Conservation (phyloP, 1,140 invertebrate genomes). For the Sesamia nonagrioides region DNA sequence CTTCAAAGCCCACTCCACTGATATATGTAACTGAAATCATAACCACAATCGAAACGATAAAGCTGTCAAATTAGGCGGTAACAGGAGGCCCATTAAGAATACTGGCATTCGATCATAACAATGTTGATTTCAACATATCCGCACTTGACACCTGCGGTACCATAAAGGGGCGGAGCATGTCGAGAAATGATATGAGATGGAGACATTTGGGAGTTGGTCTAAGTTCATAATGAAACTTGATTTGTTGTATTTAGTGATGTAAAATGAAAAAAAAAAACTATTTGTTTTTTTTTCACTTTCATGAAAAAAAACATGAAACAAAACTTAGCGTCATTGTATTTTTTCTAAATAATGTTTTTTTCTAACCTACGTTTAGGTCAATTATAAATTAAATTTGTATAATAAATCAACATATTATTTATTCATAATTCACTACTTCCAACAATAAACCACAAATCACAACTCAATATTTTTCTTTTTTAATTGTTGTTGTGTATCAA, state of each 20-base stretch:
- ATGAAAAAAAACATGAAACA: neutral
- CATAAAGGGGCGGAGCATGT: conserved; percentile 50
- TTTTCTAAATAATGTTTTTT: too few relatives aligned
- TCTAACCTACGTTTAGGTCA: too few relatives aligned
- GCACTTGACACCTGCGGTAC: conserved; percentile 46
- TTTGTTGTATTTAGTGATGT: too few relatives aligned
- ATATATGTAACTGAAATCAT: conserved; percentile 10
- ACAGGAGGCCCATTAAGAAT: conserved; percentile 1
- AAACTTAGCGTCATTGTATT: neutral
- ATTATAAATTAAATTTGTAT: too few relatives aligned
- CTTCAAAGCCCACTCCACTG: neutral
- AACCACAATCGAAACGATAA: conserved; percentile 12
- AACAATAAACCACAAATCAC: too few relatives aligned
- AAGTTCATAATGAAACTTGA: conserved; percentile 16
- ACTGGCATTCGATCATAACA: conserved; percentile 15
- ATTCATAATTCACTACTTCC: too few relatives aligned
- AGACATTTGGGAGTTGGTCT: conserved; percentile 47
- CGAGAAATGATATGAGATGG: conserved; percentile 51
- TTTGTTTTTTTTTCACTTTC: too few relatives aligned
- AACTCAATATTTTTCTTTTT: too few relatives aligned
- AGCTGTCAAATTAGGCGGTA: conserved; percentile 37
- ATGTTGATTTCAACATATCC: conserved; percentile 48
- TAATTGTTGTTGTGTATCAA: too few relatives aligned
- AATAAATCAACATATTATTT: too few relatives aligned
- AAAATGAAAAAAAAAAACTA: too few relatives aligned